phyloP scores from a whole-genome alignment of 2,888 invertebrate species.

The Suillia variegata region DNA sequence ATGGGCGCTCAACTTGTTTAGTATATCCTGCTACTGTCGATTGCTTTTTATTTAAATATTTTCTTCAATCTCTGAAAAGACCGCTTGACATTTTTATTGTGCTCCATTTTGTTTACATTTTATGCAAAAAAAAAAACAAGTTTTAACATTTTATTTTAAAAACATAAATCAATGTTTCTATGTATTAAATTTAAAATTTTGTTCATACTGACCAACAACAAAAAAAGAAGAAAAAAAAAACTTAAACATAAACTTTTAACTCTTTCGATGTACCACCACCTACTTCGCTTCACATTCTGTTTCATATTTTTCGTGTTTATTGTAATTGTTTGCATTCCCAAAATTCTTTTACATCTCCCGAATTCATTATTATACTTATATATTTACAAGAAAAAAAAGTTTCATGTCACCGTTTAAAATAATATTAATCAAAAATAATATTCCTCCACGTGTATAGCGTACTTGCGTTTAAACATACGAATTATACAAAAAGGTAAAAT shows the following conservation, averaged over 20 bases:
- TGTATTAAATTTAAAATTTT: neutral
- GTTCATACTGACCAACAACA: no score
- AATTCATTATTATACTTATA: slow-evolving; percentile 15
- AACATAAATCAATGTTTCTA: neutral
- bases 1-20: no score
- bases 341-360: slow-evolving; percentile 8
- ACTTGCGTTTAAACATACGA: neutral
- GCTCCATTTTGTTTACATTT: neutral
- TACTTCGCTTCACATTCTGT: slow-evolving; percentile 13
- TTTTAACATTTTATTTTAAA: neutral
- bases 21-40: no score
- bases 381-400: slow-evolving; percentile 3
- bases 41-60: neutral
- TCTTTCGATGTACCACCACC: slow-evolving; percentile 5
- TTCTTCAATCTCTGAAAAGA: neutral
- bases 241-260: neutral
- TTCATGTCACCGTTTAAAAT: neutral
- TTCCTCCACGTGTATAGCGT: neutral
- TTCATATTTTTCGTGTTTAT: slow-evolving; percentile 22
- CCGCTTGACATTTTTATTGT: slow-evolving; percentile 1
- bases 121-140: neutral
- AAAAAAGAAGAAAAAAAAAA: no score
- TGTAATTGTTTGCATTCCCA: slow-evolving; percentile 29
- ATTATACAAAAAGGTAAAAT: slow-evolving; percentile 46
- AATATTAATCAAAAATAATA: slow-evolving; percentile 15